These are phyloP conservation scores for Drosophila kurseongensis DNA, from an alignment of 1,140 invertebrate species.

Conservation along the genomic window DNA sequence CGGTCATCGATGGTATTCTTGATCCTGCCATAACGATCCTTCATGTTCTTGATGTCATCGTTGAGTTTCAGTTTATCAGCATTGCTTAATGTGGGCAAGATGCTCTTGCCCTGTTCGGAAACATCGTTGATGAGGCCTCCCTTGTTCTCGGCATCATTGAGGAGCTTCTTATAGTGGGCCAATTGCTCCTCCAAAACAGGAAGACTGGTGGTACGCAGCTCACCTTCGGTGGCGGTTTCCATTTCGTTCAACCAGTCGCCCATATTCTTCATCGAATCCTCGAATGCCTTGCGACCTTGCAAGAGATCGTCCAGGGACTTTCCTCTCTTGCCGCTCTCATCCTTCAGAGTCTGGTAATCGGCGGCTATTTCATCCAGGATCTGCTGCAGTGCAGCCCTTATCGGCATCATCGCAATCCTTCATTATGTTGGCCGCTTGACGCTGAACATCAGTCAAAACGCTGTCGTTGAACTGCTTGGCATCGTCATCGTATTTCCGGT, in stretches of 20 bases:
- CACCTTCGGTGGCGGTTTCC: constrained; percentile 92
- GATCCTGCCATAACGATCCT: constrained; percentile 91
- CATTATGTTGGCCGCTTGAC: constrained; percentile 90
- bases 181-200: constrained; percentile 94
- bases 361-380: constrained; percentile 89
- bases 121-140: constrained; percentile 90
- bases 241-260: constrained; percentile 94
- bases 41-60: constrained; percentile 91
- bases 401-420: constrained; percentile 93
- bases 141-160: constrained; percentile 90
- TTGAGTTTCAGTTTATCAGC: constrained; percentile 92
- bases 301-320: constrained; percentile 90
- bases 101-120: constrained; percentile 91
- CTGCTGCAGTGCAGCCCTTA: constrained; percentile 87
- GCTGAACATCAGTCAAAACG: constrained; percentile 90
- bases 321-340: constrained; percentile 90
- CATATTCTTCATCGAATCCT: constrained; percentile 91
- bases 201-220: constrained; percentile 90
- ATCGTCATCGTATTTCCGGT: constrained; percentile 90
- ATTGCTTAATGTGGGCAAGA: constrained; percentile 92
- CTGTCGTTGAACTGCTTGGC: constrained; percentile 92
- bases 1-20: constrained; percentile 91
- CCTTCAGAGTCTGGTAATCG: constrained; percentile 89
- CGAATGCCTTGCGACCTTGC: constrained; percentile 91
- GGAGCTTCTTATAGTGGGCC: constrained; percentile 92